These are phyloP conservation scores for Willowsia nigromaculata DNA, from an alignment of 2,888 invertebrate genomes.

Conservation along the genomic window DNA sequence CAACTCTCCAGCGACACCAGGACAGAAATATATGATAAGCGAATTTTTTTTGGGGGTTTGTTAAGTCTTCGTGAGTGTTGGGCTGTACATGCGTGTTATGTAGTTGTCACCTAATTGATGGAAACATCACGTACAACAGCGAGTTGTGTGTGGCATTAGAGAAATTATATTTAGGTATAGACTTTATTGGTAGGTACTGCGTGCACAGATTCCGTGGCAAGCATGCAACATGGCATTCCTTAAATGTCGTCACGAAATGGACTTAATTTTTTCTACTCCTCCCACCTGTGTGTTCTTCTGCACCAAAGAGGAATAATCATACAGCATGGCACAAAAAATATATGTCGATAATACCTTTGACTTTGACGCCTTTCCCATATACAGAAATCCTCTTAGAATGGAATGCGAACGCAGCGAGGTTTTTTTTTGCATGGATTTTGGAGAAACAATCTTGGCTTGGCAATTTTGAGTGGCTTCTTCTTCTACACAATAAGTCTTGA, in stretches of 20 bases:
- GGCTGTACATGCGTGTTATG: slow-evolving; percentile 10
- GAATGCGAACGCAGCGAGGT: not conserved
- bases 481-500: not conserved
- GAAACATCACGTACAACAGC: slow-evolving; percentile 31
- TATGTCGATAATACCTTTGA: slow-evolving; percentile 52
- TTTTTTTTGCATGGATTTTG: slow-evolving; percentile 26
- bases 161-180: not conserved
- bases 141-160: slow-evolving; percentile 28
- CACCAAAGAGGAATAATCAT: slow-evolving; percentile 19
- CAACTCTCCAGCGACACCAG: slow-evolving; percentile 13
- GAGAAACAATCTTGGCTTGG: slow-evolving; percentile 23
- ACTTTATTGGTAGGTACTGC: not conserved
- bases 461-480: slow-evolving; percentile 34
- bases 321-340: slow-evolving; percentile 27
- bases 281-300: slow-evolving; percentile 46
- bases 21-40: not conserved
- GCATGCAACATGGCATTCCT: slow-evolving; percentile 34
- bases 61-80: not conserved
- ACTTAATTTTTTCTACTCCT: slow-evolving; percentile 34
- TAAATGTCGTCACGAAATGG: slow-evolving; percentile 63
- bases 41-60: not conserved
- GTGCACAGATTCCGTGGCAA: not conserved
- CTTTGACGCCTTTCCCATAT: slow-evolving; percentile 54
- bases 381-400: slow-evolving; percentile 20
- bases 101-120: slow-evolving; percentile 64